Base-by-base conservation (phyloP, 2,113 vertebrate genomes). In the Phaethornis superciliosus region DNA sequence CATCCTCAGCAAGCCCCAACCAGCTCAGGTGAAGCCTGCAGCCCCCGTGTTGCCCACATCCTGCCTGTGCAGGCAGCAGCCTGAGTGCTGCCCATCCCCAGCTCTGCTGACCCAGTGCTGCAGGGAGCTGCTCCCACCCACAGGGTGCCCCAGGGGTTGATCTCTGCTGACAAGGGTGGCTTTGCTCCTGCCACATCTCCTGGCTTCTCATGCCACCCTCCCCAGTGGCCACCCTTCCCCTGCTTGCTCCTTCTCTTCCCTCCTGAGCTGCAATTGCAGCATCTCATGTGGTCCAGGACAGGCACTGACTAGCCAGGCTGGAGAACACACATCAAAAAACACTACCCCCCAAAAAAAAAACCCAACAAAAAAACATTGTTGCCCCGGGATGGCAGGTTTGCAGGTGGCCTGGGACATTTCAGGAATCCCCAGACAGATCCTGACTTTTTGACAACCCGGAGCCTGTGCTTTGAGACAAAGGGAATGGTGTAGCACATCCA, bases 11-110 rank as follows among this genome's bases (percentile, higher is more conserved):
- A 82, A 76, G 90, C 70, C 71, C 46, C 67, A 58, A 23, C 35
- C 74, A 60, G 78, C 14, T 78, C 4, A 12, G 0, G 10, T 40
- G 1, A 40, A 70, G 37, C 2, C 0, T 17, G 42, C 64, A 75
- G 77, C 60, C 19, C 83, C 64, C 0, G 4, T 2, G 0, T 46
- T 93, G 93, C 75, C 88, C 85, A 11, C 67, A 75, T 40, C 72
- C 54, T 76, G 75, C 70, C 60, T 52, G 23, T 24, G 19, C 46
- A 46, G 46, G 19, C 46, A 18, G 12, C 15, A 67, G 44, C 3
- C 2, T 14, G 30, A 80, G 88, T 6, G 7, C 79, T 88, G 85
- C 62, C 83, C 88, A 46, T 16, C 19, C 16, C 46, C 46, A 40
- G 40, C 40, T 40, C 40, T 4, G 37, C 6, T 67, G n/a, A 33